These are phyloP conservation scores for Eristalis tenax DNA, from an alignment of 2,888 invertebrate genomes.

Conservation along the genomic window DNA sequence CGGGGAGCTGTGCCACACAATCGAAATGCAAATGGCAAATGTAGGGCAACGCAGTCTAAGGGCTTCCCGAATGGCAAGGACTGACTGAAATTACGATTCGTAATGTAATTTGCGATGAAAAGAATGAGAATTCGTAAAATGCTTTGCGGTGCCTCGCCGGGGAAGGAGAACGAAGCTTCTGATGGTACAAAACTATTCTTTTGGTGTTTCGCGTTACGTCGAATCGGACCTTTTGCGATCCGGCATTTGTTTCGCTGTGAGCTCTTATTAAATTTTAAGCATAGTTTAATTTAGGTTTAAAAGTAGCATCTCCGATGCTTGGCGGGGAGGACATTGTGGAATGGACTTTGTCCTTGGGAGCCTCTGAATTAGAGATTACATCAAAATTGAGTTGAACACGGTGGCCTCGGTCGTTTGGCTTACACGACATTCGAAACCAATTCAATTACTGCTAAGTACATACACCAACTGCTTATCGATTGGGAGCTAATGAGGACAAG, in stretches of 20 bases:
- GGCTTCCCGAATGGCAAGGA: not conserved
- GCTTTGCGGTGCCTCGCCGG: not conserved
- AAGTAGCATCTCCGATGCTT: not conserved
- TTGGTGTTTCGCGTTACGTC: not conserved
- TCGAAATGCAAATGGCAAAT: not conserved
- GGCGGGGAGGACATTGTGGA: too few species aligned
- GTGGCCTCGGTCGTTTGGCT: too few species aligned
- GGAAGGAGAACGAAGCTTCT: not conserved
- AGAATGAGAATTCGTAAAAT: slow-evolving; percentile 1
- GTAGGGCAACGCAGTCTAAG: not conserved
- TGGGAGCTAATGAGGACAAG: too few species aligned
- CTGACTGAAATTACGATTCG: not conserved
- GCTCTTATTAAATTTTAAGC: not conserved
- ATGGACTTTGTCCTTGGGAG: too few species aligned
- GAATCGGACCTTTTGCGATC: not conserved
- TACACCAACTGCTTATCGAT: too few species aligned
- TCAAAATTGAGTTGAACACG: not conserved
- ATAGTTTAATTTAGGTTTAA: not conserved
- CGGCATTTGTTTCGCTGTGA: not conserved
- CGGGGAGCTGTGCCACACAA: not conserved
- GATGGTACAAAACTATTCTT: not conserved
- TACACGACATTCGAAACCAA: too few species aligned
- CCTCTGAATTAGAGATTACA: too few species aligned
- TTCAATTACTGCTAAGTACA: too few species aligned
- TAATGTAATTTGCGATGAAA: slow-evolving; percentile 1